Evolutionary conservation across 2,113 vertebrate species (phyloP), one percentile per base, ranked within the genome.

Genomic region (Mystacornis crossleyi): DNA sequence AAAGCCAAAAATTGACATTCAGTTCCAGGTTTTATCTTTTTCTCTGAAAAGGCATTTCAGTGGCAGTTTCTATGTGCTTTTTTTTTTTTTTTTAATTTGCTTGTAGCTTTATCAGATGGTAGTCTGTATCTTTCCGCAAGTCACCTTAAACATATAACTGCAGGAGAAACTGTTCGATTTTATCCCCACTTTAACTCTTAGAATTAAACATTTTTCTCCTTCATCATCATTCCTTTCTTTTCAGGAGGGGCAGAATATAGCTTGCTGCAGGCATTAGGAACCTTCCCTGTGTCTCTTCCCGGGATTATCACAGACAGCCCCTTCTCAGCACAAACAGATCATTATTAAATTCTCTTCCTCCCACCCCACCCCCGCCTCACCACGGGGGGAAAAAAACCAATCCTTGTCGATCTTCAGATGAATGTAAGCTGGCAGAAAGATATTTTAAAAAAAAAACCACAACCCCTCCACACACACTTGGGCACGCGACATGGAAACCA

Each of bases 11-110:
- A 54, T 13, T 69, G 40, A 12, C 62, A 51, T 62, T 64, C n/a
- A 40, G 57, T 65, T 95, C 93, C 89, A 92, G 78, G 75, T 91
- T 96, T 96, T 91, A n/a, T 50, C 55, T 89, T 92, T 89, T 75
- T 66, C 93, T 93, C 71, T 54, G 58, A 48, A 89, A 89, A 94
- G 40, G 31, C 62, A 89, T 93, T 86, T 93, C 40, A 74, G 33
- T 73, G 42, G 34, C 91, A 78, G 62, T 73, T 85, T 80, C 43
- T 65, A 50, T 55, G 67, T 38, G 8, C 16, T 14, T n/a, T 33
- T 33, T 28, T 40, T 40, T 23, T 89, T 66, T 58, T 80, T 4
- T 38, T 66, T 86, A 74, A 74, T 48, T 78, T 64, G 20, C 40
- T 69, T 91, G 70, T 78, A 92, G 81, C 64, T 91, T 65, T 65